phyloP scores from a whole-genome alignment of 2,113 vertebrate species.

The Panthera tigris region DNA sequence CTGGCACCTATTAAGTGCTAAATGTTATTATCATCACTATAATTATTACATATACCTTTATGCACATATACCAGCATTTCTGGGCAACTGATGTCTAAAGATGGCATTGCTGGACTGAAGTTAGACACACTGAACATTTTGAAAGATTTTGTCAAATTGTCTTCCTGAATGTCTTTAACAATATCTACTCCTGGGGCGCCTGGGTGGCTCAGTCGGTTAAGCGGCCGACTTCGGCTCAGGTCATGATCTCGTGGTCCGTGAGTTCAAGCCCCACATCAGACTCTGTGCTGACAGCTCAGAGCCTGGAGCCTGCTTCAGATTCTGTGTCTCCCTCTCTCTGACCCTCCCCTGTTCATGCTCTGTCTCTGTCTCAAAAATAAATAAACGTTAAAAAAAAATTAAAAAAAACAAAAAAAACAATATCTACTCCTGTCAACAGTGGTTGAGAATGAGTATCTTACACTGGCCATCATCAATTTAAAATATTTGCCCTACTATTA shows the following conservation, averaged over 20 bases:
- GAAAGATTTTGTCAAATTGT: background rate
- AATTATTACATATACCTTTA: background rate
- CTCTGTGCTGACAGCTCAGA: no score
- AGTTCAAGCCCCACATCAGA: no score
- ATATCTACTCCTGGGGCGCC: background rate
- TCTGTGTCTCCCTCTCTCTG: no score
- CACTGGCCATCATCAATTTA: background rate
- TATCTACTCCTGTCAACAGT: background rate
- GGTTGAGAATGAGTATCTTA: background rate
- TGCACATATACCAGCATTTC: background rate
- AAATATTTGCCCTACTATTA: background rate
- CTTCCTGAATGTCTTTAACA: background rate
- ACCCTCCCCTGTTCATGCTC: no score
- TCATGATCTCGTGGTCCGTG: no score
- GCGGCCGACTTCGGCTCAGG: no score
- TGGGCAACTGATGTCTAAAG: background rate
- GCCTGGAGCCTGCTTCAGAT: no score
- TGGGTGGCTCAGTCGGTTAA: no score
- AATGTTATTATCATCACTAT: background rate
- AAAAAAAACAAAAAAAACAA: background rate
- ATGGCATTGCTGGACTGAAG: background rate
- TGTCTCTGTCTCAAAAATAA: no score
- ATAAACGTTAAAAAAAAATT: no score
- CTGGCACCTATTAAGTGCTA: background rate
- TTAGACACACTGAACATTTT: background rate